Evolutionary conservation across 2,113 vertebrate genomes (phyloP).

Genomic region (Lutjanus erythropterus): DNA sequence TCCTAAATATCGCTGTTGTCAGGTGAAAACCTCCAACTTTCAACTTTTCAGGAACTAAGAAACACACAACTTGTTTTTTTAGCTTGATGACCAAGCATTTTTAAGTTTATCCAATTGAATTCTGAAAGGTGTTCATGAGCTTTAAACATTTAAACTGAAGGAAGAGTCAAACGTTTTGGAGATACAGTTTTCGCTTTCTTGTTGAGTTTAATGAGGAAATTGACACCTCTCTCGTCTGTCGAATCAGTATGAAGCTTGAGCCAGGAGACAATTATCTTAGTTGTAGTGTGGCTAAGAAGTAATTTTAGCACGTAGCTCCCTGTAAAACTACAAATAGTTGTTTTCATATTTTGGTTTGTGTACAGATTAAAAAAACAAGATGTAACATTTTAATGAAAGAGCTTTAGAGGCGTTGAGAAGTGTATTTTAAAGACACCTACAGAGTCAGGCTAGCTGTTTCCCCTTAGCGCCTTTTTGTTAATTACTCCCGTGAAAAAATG

Average conservation of each 20-base stretch:
- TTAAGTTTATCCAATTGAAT: slow-evolving; percentile 22
- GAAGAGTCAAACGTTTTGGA: neutral
- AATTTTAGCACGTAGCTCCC: slow-evolving; percentile 1
- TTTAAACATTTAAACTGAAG: neutral
- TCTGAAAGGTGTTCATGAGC: slow-evolving; percentile 7
- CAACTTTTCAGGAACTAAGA: slow-evolving; percentile 6
- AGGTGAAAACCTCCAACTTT: slow-evolving; percentile 51
- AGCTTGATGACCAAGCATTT: slow-evolving; percentile 51
- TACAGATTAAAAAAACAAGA: neutral
- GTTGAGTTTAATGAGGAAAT: neutral
- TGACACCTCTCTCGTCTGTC: slow-evolving; percentile 10
- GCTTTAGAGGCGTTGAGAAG: neutral
- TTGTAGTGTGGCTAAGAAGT: neutral
- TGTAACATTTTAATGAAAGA: neutral
- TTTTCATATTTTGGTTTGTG: neutral
- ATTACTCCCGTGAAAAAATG: too few species aligned
- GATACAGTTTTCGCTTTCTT: neutral
- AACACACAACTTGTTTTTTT: slow-evolving; percentile 21
- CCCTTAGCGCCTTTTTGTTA: neutral
- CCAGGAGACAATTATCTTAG: neutral
- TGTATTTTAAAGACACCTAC: too few species aligned
- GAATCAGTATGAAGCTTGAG: neutral
- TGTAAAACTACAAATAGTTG: neutral
- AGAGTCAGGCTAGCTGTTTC: neutral
- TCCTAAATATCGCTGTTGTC: slow-evolving; percentile 51